Evolutionary conservation across 2,888 invertebrate species (phyloP), one percentile per base, ranked within the genome.

Genomic region (Xestobium rufovillosum): DNA sequence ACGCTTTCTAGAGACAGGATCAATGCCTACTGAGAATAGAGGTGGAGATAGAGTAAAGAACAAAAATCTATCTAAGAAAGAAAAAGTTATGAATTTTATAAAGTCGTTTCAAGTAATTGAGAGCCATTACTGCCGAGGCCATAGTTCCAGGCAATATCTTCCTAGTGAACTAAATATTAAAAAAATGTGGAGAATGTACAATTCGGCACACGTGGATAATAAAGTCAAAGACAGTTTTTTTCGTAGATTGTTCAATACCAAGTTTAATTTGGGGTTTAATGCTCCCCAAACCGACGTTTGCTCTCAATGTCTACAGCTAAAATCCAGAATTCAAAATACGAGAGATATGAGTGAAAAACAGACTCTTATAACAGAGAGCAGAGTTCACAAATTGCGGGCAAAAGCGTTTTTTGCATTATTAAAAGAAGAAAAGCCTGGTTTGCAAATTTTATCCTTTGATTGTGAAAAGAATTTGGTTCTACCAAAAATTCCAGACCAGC

Each of bases 401-500:
- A 47, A 52, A 27, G 39, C 46, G 11, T 52, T 55, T 43, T 50
- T 44, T 39, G 17, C 28, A 3, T 27, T 42, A 14, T 29, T 53
- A 14, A 45, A 42, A 31, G 45, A 44, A 29, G 31, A 44, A 10
- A 26, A 25, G 4, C 31, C 38, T 8, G 37, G 41, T 13, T 11
- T 42, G 14, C 3, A 49, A n/a, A 51, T 38, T 15, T 25, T 59
- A 12, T 45, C 42, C 3, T 57, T 52, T 42, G 58, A 58, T 34
- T 59, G 55, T 29, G 52, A 55, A 42, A 56, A 60, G 43, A 60
- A 57, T 34, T 37, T 48, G 14, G 19, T 41, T 3, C 26, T 57
- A 2, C 57, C 56, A 1, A 53, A 53, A 41, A 26, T 58, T 16
- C 52, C 53, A 1, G 55, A 55, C 32, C 55, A 57, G 41, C 36